Conservation (phyloP, 2,797 vertebrate species). For the Amphiprion clarkii region DNA sequence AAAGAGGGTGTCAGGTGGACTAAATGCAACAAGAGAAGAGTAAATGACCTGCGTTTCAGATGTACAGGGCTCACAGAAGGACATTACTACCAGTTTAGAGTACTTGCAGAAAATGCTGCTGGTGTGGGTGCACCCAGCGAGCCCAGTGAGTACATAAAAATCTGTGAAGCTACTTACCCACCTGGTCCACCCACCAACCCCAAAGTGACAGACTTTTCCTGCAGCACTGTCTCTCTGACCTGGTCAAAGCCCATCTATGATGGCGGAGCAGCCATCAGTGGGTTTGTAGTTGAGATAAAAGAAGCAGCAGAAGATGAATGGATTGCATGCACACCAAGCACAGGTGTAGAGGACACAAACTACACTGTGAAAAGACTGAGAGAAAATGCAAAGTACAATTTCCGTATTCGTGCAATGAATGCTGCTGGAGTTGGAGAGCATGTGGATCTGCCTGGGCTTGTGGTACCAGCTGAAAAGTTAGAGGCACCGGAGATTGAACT, state of each 20-base stretch:
- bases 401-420: conserved; percentile 94
- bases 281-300: conserved; percentile 93
- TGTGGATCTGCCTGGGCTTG: conserved; percentile 87
- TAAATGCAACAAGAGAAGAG: conserved; percentile 94
- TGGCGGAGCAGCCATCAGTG: conserved; percentile 91
- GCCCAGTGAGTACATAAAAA: conserved; percentile 92
- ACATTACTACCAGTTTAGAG: conserved; percentile 96
- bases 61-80: conserved; percentile 92
- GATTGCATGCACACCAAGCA: conserved; percentile 90
- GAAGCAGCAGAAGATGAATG: conserved; percentile 91
- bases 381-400: conserved; percentile 94
- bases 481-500: conserved; percentile 97
- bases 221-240: conserved; percentile 91
- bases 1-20: conserved; percentile 98
- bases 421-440: conserved; percentile 92
- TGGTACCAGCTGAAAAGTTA: conserved; percentile 90
- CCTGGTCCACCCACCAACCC: conserved; percentile 96
- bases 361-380: conserved; percentile 92
- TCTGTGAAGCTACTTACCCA: conserved; percentile 94
- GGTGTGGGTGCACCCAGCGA: conserved; percentile 92
- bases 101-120: conserved; percentile 95
- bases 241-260: conserved; percentile 98
- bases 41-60: conserved; percentile 95
- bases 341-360: conserved; percentile 89
- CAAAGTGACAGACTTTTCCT: conserved; percentile 91